Evolutionary conservation across 2,113 vertebrate genomes (phyloP).

Genomic region (Felis catus): F.catus_Fca126_mat1.0 CM031424.1:16686001-16686500

Average conservation of each 20-base stretch:
- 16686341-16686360: background rate
- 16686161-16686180: background rate
- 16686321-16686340: background rate
- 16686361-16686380: background rate
- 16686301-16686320: background rate
- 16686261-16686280: constrained; percentile 11
- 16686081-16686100: background rate
- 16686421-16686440: background rate
- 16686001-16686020: background rate
- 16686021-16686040: background rate
- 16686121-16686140: background rate
- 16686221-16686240: background rate
- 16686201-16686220: background rate
- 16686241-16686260: background rate
- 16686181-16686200: background rate
- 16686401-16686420: background rate
- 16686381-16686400: background rate
- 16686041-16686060: background rate
- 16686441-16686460: background rate
- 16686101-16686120: background rate
- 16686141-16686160: background rate
- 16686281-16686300: background rate
- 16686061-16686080: background rate
- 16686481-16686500: background rate
- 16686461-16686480: background rate